Base-by-base conservation (phyloP, 2,797 vertebrate species). In the Rachycentron canadum region DNA sequence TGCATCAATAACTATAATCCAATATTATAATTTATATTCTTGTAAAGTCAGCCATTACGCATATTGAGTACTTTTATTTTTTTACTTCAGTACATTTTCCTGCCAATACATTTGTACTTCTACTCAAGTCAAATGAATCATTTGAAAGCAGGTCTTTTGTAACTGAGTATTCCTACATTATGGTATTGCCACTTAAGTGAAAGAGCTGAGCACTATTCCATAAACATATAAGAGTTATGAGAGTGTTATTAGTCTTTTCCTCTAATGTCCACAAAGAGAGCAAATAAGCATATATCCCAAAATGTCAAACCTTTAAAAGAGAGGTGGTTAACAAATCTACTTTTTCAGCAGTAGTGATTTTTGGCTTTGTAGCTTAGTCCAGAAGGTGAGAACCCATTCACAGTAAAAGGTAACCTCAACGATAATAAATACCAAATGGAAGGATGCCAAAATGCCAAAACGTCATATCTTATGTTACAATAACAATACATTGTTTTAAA, bases 381-480 rank as follows among this genome's bases (percentile, higher is more conserved):
- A 85, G 61, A 71, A 63, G 79, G 55, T 76, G 72, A 88, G 68
- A 85, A 86, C 70, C 74, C 49, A 52, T 91, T 92, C 88, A 92
- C 89, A 89, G 79, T 88, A 82, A 85, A 80, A 87, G 78, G 79
- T 79, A 76, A 71, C 73, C 36, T 73, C 36, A 59, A 64, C 67
- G 66, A 84, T 69, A 88, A 89, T 85, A 90, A 90, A 89, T 86
- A 88, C 67, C 53, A 62, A 80, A 78, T 81, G 60, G 65, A 88
- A 79, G 78, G 57, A 88, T 82, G 73, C 53, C 79, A 70, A 87
- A 87, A 90, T 82, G 78, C 50, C 81, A 72, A 86, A 87, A 86
- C 19, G 0, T 65, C 79, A 64, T 71, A 78, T 80, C 68, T 82
- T 70, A 73, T 86, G 82, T 89, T 88, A 90, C 87, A 86, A 78